Evolutionary conservation across 2,888 invertebrate species (phyloP).

Genomic region (Apantesis nais): DNA sequence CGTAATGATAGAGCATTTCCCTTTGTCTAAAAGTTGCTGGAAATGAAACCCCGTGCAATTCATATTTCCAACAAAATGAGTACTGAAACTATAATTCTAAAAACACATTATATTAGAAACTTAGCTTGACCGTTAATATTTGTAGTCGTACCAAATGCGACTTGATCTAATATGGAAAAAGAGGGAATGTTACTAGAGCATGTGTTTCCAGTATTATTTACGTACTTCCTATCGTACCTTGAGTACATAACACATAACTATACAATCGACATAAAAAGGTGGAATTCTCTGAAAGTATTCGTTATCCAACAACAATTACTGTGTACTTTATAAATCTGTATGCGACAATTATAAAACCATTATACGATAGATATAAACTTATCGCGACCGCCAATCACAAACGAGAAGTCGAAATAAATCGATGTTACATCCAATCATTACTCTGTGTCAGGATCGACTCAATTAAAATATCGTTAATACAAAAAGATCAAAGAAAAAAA

Average conservation of each 20-base stretch:
- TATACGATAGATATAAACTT: slow-evolving; percentile 81
- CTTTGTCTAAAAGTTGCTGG: too few species aligned
- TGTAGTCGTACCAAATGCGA: not conserved
- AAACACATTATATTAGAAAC: too few species aligned
- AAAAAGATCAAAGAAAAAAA: slow-evolving; percentile 62
- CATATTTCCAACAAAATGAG: not conserved
- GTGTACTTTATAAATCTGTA: slow-evolving; percentile 63
- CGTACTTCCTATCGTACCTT: not conserved
- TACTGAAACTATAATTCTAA: not conserved
- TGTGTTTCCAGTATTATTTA: not conserved
- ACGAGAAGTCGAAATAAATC: slow-evolving; percentile 85
- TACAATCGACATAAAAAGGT: slow-evolving; percentile 26
- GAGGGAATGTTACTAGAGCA: not conserved
- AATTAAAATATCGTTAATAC: slow-evolving; percentile 86
- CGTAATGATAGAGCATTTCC: too few species aligned
- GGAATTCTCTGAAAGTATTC: slow-evolving; percentile 20
- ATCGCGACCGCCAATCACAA: slow-evolving; percentile 84
- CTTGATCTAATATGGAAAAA: not conserved
- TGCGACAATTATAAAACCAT: slow-evolving; percentile 79
- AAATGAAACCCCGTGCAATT: not conserved
- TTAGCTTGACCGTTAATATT: not conserved
- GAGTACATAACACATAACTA: slow-evolving; percentile 15
- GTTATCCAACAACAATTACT: slow-evolving; percentile 45
- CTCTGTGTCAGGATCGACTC: slow-evolving; percentile 84
- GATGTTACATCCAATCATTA: slow-evolving; percentile 86